These are phyloP conservation scores for Pteromalus puparum DNA, from an alignment of 1,140 invertebrate genomes.

Conservation along the genomic window DNA sequence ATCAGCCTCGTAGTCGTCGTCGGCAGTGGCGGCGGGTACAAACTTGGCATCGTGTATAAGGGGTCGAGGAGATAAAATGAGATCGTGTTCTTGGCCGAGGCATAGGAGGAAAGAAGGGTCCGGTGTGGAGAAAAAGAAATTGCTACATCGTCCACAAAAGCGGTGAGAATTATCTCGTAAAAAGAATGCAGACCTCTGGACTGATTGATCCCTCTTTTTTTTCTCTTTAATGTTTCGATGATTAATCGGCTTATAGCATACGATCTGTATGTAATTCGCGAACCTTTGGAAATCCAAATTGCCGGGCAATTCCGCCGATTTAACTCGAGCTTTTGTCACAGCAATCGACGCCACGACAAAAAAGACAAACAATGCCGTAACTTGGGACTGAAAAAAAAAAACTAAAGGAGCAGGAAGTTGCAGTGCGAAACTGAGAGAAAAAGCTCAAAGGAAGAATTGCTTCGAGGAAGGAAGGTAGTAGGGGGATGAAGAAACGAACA, in stretches of 20 bases:
- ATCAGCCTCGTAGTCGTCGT: constrained; percentile 31
- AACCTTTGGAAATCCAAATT: background rate
- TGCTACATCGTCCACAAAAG: constrained; percentile 63
- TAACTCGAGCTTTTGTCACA: background rate
- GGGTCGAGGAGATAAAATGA: constrained; percentile 68
- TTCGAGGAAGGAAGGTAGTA: background rate
- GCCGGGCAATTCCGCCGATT: background rate
- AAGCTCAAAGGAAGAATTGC: constrained; percentile 32
- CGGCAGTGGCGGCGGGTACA: constrained; percentile 57
- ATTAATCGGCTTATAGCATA: too few relatives aligned
- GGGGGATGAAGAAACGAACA: constrained; percentile 56
- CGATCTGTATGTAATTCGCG: too few relatives aligned
- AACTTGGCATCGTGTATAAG: constrained; percentile 67
- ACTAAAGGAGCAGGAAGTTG: constrained; percentile 32
- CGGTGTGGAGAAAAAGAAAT: constrained; percentile 56
- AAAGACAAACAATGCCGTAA: background rate
- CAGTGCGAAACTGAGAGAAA: constrained; percentile 39
- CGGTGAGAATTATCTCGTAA: constrained; percentile 56
- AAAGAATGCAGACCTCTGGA: constrained; percentile 18
- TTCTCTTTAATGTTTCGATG: background rate
- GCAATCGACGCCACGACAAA: background rate
- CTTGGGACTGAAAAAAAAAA: background rate
- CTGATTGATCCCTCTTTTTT: background rate
- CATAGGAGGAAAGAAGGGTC: constrained; percentile 21
- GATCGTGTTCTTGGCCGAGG: constrained; percentile 63